Evolutionary conservation across 2,797 vertebrate genomes (phyloP).

Genomic region (Alexandromys oeconomus): DNA sequence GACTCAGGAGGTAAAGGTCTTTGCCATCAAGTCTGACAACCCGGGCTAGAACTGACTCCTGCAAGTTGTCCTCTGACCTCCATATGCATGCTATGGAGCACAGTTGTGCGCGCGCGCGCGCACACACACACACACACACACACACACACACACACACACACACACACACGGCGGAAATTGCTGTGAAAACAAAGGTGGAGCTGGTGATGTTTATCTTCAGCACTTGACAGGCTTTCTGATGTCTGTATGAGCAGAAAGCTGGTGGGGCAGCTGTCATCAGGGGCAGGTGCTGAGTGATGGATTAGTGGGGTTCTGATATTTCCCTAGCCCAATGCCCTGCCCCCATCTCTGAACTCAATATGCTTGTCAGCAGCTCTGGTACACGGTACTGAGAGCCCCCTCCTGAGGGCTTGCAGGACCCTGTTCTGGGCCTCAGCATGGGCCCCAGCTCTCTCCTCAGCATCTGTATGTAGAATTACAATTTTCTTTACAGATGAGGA

Average conservation of each 20-base stretch:
- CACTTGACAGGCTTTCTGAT: slow-evolving; percentile 42
- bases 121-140: neutral
- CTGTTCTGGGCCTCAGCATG: neutral
- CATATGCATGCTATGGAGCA: too few species aligned
- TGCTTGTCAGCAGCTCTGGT: neutral
- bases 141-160: neutral
- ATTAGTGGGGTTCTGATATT: slow-evolving; percentile 28
- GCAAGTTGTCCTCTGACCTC: neutral
- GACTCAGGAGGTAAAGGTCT: neutral
- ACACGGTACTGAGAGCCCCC: neutral
- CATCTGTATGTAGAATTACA: neutral
- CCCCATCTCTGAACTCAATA: neutral
- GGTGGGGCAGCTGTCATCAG: slow-evolving; percentile 44
- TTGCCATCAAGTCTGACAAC: neutral
- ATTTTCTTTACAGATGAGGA: neutral
- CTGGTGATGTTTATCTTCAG: slow-evolving; percentile 61
- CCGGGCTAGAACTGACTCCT: neutral
- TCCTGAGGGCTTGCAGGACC: neutral
- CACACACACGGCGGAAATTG: neutral
- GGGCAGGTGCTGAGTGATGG: slow-evolving; percentile 5
- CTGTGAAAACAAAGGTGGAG: slow-evolving; percentile 24
- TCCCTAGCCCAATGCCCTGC: neutral
- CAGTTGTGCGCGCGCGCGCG: too few species aligned
- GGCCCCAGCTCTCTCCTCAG: neutral
- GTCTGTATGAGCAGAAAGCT: slow-evolving; percentile 38